A percentile compares a stretch with the other conserved stretches of the same genome.
Conservation (phyloP, 2,113 vertebrate species). For the Empidonax alnorum region DNA sequence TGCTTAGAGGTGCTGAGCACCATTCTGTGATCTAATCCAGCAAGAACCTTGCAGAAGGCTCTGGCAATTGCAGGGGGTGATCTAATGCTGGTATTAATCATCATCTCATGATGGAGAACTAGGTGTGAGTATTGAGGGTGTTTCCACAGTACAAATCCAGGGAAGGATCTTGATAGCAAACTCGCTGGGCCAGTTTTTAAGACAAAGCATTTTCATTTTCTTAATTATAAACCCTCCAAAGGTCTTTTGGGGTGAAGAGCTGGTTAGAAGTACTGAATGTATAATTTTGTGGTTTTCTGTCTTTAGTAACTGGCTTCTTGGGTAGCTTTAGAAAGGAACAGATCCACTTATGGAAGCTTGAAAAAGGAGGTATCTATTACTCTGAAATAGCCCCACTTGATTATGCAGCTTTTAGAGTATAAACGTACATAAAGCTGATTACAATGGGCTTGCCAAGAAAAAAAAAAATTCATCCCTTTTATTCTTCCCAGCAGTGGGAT, state of each 20-base stretch:
- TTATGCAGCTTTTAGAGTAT: background rate
- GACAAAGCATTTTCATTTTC: conserved; percentile 8
- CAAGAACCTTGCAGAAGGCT: conserved; percentile 3
- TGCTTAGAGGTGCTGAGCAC: background rate
- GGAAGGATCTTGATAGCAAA: conserved; percentile 17
- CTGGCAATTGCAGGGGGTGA: background rate
- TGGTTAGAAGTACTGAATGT: conserved; percentile 5
- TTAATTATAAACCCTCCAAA: conserved; percentile 25
- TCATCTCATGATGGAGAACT: background rate
- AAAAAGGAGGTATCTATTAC: background rate
- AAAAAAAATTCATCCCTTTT: background rate
- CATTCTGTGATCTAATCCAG: background rate
- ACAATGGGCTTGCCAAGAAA: background rate
- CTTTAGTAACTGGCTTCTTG: background rate
- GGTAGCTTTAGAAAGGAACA: conserved; percentile 3
- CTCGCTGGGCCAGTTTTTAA: background rate
- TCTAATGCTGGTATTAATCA: conserved; percentile 44
- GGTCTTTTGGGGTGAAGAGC: conserved; percentile 38
- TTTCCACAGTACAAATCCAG: background rate
- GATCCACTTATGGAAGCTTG: background rate
- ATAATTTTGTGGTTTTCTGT: conserved; percentile 58
- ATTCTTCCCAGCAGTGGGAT: background rate
- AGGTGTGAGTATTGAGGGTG: conserved; percentile 33
- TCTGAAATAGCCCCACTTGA: conserved; percentile 4
- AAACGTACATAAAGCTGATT: background rate